phyloP scores from a whole-genome alignment of 1,140 invertebrate genomes.

The Nasonia giraulti region DNA sequence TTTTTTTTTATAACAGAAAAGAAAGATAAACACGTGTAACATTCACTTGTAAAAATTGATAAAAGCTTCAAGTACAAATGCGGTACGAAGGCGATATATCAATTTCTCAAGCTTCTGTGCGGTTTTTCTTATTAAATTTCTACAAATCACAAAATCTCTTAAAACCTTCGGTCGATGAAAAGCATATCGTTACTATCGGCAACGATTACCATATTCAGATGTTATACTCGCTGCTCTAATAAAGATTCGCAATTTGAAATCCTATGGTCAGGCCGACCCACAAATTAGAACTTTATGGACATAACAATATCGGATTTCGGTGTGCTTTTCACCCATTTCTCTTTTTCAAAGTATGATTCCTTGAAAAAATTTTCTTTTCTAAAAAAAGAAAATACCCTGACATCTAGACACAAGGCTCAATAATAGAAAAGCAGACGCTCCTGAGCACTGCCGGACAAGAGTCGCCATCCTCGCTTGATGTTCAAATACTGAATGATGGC shows the following conservation, averaged over 20 bases:
- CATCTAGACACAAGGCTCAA: conserved; percentile 70
- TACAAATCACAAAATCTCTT: conserved; percentile 48
- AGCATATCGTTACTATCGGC: background rate
- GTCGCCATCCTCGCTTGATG: conserved; percentile 91
- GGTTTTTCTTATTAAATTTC: conserved; percentile 27
- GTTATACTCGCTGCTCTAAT: background rate
- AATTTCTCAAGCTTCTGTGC: conserved; percentile 31
- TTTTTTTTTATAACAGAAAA: conserved; percentile 44
- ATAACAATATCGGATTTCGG: background rate
- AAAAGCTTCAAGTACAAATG: conserved; percentile 24
- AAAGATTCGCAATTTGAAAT: background rate
- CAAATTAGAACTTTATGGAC: background rate
- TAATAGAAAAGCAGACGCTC: conserved; percentile 91
- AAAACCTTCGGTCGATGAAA: conserved; percentile 6
- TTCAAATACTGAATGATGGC: conserved; percentile 92
- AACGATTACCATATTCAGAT: background rate
- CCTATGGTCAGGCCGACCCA: background rate
- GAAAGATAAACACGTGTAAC: conserved; percentile 32
- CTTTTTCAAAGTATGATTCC: conserved; percentile 17
- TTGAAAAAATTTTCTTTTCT: conserved; percentile 38
- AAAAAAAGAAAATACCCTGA: conserved; percentile 52
- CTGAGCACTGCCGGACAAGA: conserved; percentile 88
- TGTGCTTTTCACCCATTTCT: conserved; percentile 40
- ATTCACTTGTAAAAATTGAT: conserved; percentile 38
- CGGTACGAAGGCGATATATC: conserved; percentile 17